Evolutionary conservation across 37 sponge, comb jelly and placozoan genomes (phyloP), one percentile per base, ranked within the genome.

Genomic region (Geodia barretti): DNA sequence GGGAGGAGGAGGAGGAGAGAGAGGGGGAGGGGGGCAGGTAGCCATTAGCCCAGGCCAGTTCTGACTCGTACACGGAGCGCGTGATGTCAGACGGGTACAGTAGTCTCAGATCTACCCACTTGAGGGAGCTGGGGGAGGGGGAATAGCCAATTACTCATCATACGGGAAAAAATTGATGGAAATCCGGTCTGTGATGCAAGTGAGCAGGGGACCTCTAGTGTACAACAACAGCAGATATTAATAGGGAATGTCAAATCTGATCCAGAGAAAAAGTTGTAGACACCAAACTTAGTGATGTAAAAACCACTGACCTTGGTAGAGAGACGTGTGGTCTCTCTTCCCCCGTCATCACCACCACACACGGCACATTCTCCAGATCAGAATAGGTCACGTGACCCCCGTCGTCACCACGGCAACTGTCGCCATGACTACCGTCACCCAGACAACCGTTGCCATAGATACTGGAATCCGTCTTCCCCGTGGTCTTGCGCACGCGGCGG

Each of bases 341-440:
- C 23, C 94, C 94, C 14, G 84, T 79, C 38, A 90, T 36, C 0
- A 93, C 58, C 28, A 93, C 84, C 0, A 93, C 21, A 47, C 94
- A 93, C 0, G 94, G 94, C 1, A 93, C 84, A 21, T 82, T 65
- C 24, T 90, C 91, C 33, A 93, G 75, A 1, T 93, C 88, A 24
- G 63, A 67, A 68, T 90, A 93, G 24, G 30, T 62, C 28, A 78
- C 70, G 31, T 58, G 60, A 75, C 60, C 75, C 0, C 78, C 59
- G 65, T 26, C 20, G 25, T n/a, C 30, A 64, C 65, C 8, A 64
- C 24, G 8, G 5, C 20, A 5, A 29, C 5, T n/a, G 20, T 26
- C 30, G n/a, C n/a, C n/a, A n/a, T n/a, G n/a, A n/a, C n/a, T n/a
- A n/a, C n/a, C n/a, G n/a, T n/a, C n/a, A n/a, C n/a, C n/a, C 7